Percentiles rank a stretch among this genome's conserved stretches.
These are phyloP conservation scores for Colletes gigas DNA, from an alignment of 1,140 invertebrate genomes.

Conservation along the genomic window DNA sequence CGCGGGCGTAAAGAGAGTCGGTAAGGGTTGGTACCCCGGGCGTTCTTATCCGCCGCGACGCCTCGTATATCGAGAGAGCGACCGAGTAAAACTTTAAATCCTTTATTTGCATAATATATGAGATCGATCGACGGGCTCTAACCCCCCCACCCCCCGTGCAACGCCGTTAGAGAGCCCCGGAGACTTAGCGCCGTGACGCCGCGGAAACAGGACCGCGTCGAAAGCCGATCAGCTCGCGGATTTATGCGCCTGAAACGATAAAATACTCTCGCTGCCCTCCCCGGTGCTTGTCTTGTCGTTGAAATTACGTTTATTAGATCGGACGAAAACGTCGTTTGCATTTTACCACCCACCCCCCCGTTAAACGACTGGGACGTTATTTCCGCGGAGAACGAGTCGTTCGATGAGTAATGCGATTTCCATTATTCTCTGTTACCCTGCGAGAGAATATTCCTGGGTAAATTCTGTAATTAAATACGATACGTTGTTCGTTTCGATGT, in stretches of 20 bases:
- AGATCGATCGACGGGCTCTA: slow-evolving; percentile 33
- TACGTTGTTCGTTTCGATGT: too few species aligned
- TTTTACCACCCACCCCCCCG: not conserved
- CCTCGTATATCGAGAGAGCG: slow-evolving; percentile 38
- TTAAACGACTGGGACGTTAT: not conserved
- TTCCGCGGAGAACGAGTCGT: not conserved
- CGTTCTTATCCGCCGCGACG: slow-evolving; percentile 48
- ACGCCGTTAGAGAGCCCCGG: not conserved
- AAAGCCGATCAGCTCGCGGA: slow-evolving; percentile 33
- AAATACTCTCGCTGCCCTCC: not conserved
- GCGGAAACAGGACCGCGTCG: not conserved
- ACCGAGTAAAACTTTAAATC: slow-evolving; percentile 62
- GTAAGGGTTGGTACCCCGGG: slow-evolving; percentile 18
- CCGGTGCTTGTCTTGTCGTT: too few species aligned
- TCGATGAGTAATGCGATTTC: not conserved
- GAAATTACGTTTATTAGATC: slow-evolving; percentile 17
- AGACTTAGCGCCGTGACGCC: too few species aligned
- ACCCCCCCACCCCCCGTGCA: not conserved
- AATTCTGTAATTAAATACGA: too few species aligned
- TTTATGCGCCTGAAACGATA: slow-evolving; percentile 8
- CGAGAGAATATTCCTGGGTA: too few species aligned
- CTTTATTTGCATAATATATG: slow-evolving; percentile 70
- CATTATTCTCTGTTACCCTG: not conserved
- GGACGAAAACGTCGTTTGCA: not conserved
- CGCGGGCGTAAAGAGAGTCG: slow-evolving; percentile 15